These are phyloP conservation scores for Phasianus colchicus DNA, from an alignment of 2,113 vertebrate genomes.

Conservation along the genomic window DNA sequence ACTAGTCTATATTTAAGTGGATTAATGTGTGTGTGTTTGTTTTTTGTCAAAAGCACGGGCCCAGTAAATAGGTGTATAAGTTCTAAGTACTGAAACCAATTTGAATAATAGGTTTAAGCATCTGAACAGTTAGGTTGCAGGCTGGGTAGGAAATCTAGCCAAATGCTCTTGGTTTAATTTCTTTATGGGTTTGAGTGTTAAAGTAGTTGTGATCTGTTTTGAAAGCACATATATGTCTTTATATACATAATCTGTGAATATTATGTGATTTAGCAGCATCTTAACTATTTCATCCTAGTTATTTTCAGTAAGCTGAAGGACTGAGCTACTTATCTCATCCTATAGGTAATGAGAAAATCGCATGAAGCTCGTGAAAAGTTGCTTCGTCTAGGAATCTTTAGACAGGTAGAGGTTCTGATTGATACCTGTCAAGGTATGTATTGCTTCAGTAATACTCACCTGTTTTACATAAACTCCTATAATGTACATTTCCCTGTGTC, in stretches of 20 bases:
- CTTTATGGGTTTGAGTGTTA: background rate
- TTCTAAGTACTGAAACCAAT: background rate
- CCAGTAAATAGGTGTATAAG: background rate
- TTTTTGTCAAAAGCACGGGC: background rate
- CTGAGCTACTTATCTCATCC: background rate
- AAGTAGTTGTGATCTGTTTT: background rate
- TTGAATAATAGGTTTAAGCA: background rate
- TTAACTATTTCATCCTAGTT: background rate
- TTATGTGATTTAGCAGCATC: background rate
- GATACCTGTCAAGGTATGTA: slow-evolving; percentile 89
- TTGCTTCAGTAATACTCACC: background rate
- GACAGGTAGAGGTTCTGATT: slow-evolving; percentile 94
- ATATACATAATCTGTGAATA: background rate
- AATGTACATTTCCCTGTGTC: background rate
- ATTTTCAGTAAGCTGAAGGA: background rate
- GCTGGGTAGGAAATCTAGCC: background rate
- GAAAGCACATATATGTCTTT: fast-evolving
- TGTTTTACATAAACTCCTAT: background rate
- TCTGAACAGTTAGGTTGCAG: background rate
- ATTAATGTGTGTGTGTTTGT: background rate
- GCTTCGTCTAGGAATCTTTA: slow-evolving; percentile 92
- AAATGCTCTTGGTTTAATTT: background rate
- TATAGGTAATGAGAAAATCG: slow-evolving; percentile 92
- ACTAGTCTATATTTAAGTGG: background rate
- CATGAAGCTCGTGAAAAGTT: slow-evolving; percentile 91